Evolutionary conservation across 1,140 invertebrate species (phyloP).

Genomic region (Geopemphigus sp.): DNA sequence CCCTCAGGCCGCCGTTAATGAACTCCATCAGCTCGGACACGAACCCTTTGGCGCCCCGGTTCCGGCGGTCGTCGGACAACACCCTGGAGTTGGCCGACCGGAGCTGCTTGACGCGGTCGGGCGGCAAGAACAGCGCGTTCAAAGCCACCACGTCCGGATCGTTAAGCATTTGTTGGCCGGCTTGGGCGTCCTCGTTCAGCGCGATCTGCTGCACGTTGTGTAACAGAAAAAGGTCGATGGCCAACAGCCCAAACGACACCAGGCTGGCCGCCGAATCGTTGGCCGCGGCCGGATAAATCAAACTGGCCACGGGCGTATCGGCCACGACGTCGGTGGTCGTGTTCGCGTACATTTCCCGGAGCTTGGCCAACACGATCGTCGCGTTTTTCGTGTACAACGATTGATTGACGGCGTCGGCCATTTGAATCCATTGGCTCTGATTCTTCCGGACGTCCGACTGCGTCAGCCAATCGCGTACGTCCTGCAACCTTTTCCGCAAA

Average conservation of each 20-base stretch:
- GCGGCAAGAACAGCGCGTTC: constrained; percentile 61
- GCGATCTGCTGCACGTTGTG: constrained; percentile 63
- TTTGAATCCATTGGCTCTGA: constrained; percentile 52
- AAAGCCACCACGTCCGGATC: constrained; percentile 62
- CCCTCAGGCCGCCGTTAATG: constrained; percentile 60
- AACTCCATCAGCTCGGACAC: constrained; percentile 59
- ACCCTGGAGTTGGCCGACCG: constrained; percentile 51
- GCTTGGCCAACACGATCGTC: constrained; percentile 57
- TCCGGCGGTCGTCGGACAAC: constrained; percentile 47
- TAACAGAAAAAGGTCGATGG: constrained; percentile 62
- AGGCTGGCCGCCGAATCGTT: constrained; percentile 52
- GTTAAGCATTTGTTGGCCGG: constrained; percentile 57
- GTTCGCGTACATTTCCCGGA: constrained; percentile 59
- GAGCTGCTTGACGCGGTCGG: constrained; percentile 56
- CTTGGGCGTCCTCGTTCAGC: constrained; percentile 59
- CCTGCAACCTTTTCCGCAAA: constrained; percentile 57
- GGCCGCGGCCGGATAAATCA: constrained; percentile 53
- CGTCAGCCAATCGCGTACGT: constrained; percentile 59
- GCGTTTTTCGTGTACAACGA: constrained; percentile 58
- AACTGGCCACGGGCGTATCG: constrained; percentile 54
- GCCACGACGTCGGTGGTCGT: constrained; percentile 50
- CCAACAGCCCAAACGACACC: constrained; percentile 61
- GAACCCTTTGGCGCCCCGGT: constrained; percentile 53
- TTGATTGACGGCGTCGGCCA: constrained; percentile 56
- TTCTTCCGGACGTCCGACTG: constrained; percentile 52